A percentile compares a stretch with the other conserved stretches of the same genome.
Evolutionary conservation across 2,888 invertebrate species (phyloP).

Genomic region (Acanthosoma haemorrhoidale): DNA sequence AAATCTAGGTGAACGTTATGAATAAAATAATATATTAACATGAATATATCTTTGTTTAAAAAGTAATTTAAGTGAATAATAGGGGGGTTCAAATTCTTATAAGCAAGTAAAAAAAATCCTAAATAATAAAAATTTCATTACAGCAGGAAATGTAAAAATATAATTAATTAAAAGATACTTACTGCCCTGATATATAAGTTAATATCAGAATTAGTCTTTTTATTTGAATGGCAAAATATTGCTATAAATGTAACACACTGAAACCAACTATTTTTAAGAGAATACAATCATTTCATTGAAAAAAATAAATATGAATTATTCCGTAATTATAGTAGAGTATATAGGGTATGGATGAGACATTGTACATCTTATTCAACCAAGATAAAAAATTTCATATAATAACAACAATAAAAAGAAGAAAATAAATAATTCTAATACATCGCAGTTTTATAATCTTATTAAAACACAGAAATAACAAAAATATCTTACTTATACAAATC

Average conservation of each 20-base stretch:
- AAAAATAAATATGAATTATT: background rate
- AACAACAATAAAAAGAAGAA: conserved; percentile 13
- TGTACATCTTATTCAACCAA: background rate
- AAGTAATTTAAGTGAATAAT: background rate
- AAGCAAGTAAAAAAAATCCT: background rate
- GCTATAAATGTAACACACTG: background rate
- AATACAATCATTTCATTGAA: background rate
- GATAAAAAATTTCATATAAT: conserved; percentile 5
- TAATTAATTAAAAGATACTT: background rate
- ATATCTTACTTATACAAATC: background rate
- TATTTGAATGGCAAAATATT: background rate
- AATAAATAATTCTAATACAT: conserved; percentile 1
- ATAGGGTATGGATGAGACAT: background rate
- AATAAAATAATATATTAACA: background rate
- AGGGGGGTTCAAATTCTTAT: background rate
- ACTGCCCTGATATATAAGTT: background rate
- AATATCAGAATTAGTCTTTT: background rate
- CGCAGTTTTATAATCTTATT: background rate
- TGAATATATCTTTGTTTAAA: background rate
- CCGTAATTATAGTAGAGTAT: background rate
- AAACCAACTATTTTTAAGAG: background rate
- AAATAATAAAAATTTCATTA: background rate
- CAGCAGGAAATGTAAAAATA: background rate
- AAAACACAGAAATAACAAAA: background rate
- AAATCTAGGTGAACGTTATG: background rate